Conservation (phyloP, 2,888 invertebrate genomes). For the Pollenia angustigena region DNA sequence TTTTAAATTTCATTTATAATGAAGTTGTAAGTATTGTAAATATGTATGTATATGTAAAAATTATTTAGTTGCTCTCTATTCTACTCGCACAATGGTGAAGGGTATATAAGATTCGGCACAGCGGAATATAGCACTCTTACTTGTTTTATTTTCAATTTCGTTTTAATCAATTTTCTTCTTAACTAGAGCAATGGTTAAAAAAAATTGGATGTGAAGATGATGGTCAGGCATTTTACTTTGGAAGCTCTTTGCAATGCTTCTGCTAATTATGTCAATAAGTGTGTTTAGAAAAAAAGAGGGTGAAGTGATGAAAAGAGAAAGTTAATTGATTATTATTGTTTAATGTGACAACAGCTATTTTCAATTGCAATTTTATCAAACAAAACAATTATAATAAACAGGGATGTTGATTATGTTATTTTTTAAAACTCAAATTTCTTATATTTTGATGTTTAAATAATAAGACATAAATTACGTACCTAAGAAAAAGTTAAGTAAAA, state of each 20-base stretch:
- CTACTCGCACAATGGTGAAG: no score
- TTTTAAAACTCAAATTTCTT: neutral
- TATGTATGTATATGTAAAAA: no score
- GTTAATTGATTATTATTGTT: conserved; percentile 36
- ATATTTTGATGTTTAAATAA: no score
- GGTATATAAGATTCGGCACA: no score
- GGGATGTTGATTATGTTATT: neutral
- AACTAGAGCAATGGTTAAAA: neutral
- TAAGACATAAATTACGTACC: no score
- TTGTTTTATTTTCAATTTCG: neutral
- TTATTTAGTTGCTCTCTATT: no score
- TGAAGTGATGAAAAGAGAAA: conserved; percentile 25
- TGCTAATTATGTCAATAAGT: neutral
- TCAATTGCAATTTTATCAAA: neutral
- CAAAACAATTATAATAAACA: neutral
- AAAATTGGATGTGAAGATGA: neutral
- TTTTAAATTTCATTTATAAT: no score
- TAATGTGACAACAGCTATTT: neutral
- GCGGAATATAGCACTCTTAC: no score
- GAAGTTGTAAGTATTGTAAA: no score
- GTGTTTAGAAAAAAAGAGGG: neutral
- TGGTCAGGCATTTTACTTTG: neutral
- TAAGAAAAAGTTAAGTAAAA: no score
- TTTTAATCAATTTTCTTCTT: neutral
- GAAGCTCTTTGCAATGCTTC: neutral